Evolutionary conservation across 2,888 invertebrate genomes (phyloP).

Genomic region (Drosophila neotestacea): DNA sequence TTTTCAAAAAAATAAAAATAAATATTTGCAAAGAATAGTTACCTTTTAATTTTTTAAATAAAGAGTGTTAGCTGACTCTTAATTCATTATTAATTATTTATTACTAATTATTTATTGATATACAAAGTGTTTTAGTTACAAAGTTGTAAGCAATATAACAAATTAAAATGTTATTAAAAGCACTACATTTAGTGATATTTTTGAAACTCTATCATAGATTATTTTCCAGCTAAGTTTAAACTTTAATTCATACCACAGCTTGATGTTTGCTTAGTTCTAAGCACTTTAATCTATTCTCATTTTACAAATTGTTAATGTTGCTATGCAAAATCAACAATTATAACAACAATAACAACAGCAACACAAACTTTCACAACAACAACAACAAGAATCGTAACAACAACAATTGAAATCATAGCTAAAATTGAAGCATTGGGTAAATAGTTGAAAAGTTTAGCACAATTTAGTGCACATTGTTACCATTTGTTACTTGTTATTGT

Average conservation of each 20-base stretch:
- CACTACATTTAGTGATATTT: too few species aligned
- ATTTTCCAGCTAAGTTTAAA: neutral
- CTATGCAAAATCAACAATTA: neutral
- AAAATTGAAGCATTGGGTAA: slow-evolving; percentile 41
- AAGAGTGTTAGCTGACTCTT: too few species aligned
- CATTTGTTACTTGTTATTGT: slow-evolving; percentile 44
- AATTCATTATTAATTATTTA: too few species aligned
- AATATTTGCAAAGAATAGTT: too few species aligned
- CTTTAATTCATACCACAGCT: neutral
- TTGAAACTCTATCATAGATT: neutral
- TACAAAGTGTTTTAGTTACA: too few species aligned
- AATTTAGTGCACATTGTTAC: slow-evolving; percentile 74
- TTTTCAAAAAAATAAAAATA: too few species aligned
- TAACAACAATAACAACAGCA: slow-evolving; percentile 5
- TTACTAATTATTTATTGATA: too few species aligned
- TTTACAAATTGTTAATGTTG: slow-evolving; percentile 6
- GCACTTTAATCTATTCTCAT: neutral
- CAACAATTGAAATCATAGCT: slow-evolving; percentile 25
- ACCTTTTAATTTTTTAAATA: too few species aligned
- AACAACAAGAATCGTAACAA: neutral
- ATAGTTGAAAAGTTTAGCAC: slow-evolving; percentile 63
- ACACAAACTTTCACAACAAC: neutral
- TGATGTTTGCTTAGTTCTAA: too few species aligned
- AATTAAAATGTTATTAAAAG: too few species aligned
- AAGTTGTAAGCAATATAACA: too few species aligned